Evolutionary conservation across 2,888 invertebrate species (phyloP), one percentile per base, ranked within the genome.

Genomic region (Megaustenia siamemsis): DNA sequence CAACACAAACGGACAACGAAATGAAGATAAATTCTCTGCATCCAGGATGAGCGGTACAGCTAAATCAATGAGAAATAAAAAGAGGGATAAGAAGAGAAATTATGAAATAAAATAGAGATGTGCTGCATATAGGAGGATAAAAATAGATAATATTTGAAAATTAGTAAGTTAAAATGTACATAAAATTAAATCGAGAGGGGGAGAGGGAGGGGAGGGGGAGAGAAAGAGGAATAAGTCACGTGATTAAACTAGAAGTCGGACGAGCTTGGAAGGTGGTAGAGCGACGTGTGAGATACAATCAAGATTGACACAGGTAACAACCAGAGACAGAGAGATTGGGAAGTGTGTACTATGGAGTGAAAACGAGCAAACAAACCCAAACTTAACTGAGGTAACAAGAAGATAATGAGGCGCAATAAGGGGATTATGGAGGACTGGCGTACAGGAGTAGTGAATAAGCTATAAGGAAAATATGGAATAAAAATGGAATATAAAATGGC

Each of bases 331-430:
- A 63, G 60, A 53, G 79, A 43, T 77, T 68, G 43, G 24, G 77
- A 43, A 83, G 69, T n/a, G n/a, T n/a, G n/a, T n/a, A n/a, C n/a
- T n/a, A n/a, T n/a, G n/a, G n/a, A n/a, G n/a, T n/a, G n/a, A n/a
- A n/a, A n/a, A n/a, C n/a, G n/a, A n/a, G n/a, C n/a, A n/a, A n/a
- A n/a, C n/a, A n/a, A n/a, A n/a, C 53, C 35, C 68, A 43, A 83
- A 69, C 53, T 24, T 68, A 38, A 85, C 76, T 56, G 40, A 76
- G 28, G 76, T 75, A 71, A 66, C 76, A 43, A 85, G 81, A 75
- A 66, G 82, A 43, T 82, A 76, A 71, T 45, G 82, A 43, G 82
- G 81, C 38, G 63, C 76, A 43, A 76, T 10, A 76, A 76, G 5
- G 32, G 49, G n/a, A n/a, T n/a, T n/a, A n/a, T n/a, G n/a, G n/a